Conservation (phyloP, 1,140 invertebrate species). For the Pomacea maculata region DNA sequence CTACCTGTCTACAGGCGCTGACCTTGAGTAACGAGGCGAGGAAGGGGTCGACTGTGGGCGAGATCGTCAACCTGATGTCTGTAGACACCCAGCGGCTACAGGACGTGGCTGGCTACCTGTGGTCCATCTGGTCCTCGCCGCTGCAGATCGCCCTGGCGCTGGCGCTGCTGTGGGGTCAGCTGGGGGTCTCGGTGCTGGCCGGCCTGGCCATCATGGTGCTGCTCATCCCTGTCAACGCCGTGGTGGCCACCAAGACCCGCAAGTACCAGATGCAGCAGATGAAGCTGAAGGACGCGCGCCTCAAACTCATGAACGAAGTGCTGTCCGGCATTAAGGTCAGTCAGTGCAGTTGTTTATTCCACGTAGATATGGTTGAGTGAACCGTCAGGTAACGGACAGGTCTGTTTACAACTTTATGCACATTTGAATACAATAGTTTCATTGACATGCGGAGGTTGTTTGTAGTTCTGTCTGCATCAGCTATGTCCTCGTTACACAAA, state of each 20-base stretch:
- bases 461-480: no score
- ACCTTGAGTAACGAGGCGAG: constrained; percentile 50
- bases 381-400: no score
- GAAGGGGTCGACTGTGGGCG: constrained; percentile 67
- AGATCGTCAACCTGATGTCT: constrained; percentile 71
- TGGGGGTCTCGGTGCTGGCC: constrained; percentile 62
- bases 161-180: constrained; percentile 87
- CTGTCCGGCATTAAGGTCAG: constrained; percentile 70
- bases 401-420: no score
- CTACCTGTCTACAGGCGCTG: constrained; percentile 37
- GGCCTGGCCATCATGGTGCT: constrained; percentile 64
- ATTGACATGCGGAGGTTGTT: no score
- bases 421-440: no score
- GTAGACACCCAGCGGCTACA: constrained; percentile 66
- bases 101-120: constrained; percentile 76
- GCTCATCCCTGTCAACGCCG: constrained; percentile 76
- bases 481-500: no score
- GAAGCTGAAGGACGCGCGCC: constrained; percentile 70
- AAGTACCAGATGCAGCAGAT: constrained; percentile 69
- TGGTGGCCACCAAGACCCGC: constrained; percentile 79
- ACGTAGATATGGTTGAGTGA: no score
- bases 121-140: constrained; percentile 96
- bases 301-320: constrained; percentile 66
- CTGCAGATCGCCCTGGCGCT: constrained; percentile 81
- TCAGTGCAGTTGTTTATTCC: not conserved